These are phyloP conservation scores for Pipistrellus kuhlii DNA, from an alignment of 2,797 vertebrate species.

Conservation along the genomic window DNA sequence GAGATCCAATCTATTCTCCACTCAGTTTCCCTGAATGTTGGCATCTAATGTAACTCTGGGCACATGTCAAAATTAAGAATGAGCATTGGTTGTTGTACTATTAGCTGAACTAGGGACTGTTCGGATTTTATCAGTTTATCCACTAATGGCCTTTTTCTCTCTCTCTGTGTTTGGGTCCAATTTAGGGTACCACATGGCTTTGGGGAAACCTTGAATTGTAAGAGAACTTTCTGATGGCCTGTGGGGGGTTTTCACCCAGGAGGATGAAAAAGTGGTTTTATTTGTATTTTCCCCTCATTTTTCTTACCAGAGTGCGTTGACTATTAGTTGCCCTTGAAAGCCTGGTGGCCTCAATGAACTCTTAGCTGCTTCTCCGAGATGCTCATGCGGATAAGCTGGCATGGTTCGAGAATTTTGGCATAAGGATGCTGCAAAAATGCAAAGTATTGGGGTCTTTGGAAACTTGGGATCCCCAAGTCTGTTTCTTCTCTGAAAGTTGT, in stretches of 20 bases:
- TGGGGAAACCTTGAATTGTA: conserved; percentile 2
- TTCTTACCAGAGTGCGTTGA: background rate
- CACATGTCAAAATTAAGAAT: background rate
- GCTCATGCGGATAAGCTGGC: background rate
- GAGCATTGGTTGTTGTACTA: background rate
- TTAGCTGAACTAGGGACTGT: background rate
- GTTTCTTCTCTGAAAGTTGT: background rate
- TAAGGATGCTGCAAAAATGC: background rate
- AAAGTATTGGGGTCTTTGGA: background rate
- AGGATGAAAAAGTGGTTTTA: background rate
- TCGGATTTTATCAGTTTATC: background rate
- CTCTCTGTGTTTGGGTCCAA: background rate
- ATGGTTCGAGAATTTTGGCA: background rate
- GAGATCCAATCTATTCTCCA: background rate
- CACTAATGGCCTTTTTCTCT: background rate
- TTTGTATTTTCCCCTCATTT: background rate
- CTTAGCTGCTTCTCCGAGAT: background rate
- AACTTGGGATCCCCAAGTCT: background rate
- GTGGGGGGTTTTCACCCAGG: background rate
- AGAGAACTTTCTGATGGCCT: background rate
- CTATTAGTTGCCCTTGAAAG: background rate
- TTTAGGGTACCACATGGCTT: background rate
- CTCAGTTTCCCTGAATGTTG: background rate
- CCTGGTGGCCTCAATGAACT: background rate
- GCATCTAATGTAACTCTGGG: background rate